Evolutionary conservation across 2,888 invertebrate species (phyloP).

Genomic region (Pimpla rufipes): DNA sequence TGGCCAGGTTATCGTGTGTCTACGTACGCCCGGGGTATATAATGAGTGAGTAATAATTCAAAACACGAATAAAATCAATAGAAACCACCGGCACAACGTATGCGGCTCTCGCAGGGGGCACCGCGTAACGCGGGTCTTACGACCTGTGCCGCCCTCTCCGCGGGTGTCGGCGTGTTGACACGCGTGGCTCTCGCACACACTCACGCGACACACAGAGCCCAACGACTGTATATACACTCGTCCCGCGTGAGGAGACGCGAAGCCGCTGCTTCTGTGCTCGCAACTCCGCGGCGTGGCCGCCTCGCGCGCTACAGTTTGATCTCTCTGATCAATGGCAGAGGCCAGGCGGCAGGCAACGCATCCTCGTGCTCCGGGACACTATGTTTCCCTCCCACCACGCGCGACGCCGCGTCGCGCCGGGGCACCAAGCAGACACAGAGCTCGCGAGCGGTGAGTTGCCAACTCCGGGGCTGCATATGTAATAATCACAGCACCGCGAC

Average conservation of each 20-base stretch:
- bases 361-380: constrained; percentile 20
- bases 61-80: constrained; percentile 81
- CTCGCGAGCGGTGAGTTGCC: constrained; percentile 65
- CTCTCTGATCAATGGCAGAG: constrained; percentile 57
- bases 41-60: constrained; percentile 79
- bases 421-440: background rate
- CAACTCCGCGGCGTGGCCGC: background rate
- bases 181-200: constrained; percentile 13
- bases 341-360: constrained; percentile 56
- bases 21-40: constrained; percentile 41
- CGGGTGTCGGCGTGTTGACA: constrained; percentile 34
- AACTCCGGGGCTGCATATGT: constrained; percentile 74
- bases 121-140: background rate
- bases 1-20: constrained; percentile 54
- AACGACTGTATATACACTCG: too few species aligned
- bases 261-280: constrained; percentile 13
- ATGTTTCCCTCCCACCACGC: constrained; percentile 22
- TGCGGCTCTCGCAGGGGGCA: too few species aligned
- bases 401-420: constrained; percentile 34
- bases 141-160: constrained; percentile 13
- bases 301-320: constrained; percentile 37
- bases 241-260: too few species aligned
- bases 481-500: constrained; percentile 74
- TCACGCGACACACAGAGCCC: too few species aligned
- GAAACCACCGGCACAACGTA: constrained; percentile 65